Percentiles rank a stretch among this genome's conserved stretches.
Evolutionary conservation across 1,140 invertebrate genomes (phyloP).

Genomic region (Papilio aristodemus): DNA sequence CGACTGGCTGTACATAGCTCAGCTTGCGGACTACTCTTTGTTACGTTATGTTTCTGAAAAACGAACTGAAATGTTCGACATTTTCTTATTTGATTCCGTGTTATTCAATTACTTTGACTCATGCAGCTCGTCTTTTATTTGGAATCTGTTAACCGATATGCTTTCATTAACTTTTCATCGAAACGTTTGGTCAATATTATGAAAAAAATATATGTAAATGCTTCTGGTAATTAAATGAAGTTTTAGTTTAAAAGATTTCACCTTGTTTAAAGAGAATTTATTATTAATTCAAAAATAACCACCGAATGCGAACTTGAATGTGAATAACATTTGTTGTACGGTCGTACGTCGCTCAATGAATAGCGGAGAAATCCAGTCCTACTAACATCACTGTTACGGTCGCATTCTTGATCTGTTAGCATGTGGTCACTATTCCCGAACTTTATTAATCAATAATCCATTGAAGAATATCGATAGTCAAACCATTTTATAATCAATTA

Average conservation of each 20-base stretch:
- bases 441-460: too few relatives aligned
- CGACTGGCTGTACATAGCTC: slow-evolving; percentile 15
- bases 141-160: neutral
- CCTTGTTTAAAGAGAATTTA: neutral
- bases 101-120: slow-evolving; percentile 20
- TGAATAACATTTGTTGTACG: too few relatives aligned
- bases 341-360: too few relatives aligned
- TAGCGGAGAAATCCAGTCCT: too few relatives aligned
- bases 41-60: slow-evolving; percentile 13
- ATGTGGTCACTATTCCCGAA: too few relatives aligned
- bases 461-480: too few relatives aligned
- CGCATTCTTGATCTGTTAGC: too few relatives aligned
- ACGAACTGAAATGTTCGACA: slow-evolving; percentile 10
- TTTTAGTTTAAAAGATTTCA: neutral
- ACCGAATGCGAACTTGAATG: neutral
- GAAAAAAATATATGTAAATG: slow-evolving; percentile 2
- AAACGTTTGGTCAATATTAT: neutral
- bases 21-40: slow-evolving; percentile 4
- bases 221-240: neutral
- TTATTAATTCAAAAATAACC: neutral
- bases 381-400: too few relatives aligned
- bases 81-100: slow-evolving; percentile 18
- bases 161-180: slow-evolving; percentile 5
- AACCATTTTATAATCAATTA: too few relatives aligned
- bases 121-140: slow-evolving; percentile 5